These are phyloP conservation scores for Toxotes chatareus DNA, from an alignment of 2,113 vertebrate genomes.

Conservation along the genomic window DNA sequence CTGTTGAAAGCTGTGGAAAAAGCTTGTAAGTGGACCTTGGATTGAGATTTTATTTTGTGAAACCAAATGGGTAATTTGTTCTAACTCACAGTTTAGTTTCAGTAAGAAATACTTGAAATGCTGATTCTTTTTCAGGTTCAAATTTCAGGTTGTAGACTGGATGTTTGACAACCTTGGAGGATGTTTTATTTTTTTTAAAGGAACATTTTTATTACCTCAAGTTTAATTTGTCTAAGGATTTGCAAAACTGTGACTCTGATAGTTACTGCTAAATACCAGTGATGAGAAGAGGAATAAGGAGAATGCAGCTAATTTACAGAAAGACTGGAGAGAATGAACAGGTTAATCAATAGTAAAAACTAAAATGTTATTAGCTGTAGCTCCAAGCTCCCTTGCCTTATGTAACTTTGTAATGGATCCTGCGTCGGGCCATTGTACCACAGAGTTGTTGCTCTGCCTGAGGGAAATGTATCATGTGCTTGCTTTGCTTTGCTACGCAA, in stretches of 20 bases:
- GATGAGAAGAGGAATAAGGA: not conserved
- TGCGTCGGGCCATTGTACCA: not conserved
- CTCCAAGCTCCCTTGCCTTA: not conserved
- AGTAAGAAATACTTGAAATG: not conserved
- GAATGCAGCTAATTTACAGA: not conserved
- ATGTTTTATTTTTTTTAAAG: not conserved
- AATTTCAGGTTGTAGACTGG: no score
- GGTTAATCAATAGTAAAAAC: not conserved
- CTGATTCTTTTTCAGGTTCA: not conserved
- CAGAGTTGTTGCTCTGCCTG: slow-evolving; percentile 13
- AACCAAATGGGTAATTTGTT: not conserved
- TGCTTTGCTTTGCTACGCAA: not conserved
- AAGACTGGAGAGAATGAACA: not conserved
- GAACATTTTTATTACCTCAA: not conserved
- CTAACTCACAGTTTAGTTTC: not conserved
- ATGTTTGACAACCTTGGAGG: not conserved
- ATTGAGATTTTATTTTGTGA: not conserved
- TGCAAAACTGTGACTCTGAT: not conserved
- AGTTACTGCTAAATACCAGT: not conserved
- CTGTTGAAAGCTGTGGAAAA: not conserved
- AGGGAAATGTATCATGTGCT: slow-evolving; percentile 63
- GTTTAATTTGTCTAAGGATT: not conserved
- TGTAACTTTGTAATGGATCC: not conserved
- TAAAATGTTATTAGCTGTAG: not conserved
- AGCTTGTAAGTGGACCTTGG: not conserved